Base-by-base conservation (phyloP, 35 echinoderm and acorn worm species). In the Chiridota heheva region DNA sequence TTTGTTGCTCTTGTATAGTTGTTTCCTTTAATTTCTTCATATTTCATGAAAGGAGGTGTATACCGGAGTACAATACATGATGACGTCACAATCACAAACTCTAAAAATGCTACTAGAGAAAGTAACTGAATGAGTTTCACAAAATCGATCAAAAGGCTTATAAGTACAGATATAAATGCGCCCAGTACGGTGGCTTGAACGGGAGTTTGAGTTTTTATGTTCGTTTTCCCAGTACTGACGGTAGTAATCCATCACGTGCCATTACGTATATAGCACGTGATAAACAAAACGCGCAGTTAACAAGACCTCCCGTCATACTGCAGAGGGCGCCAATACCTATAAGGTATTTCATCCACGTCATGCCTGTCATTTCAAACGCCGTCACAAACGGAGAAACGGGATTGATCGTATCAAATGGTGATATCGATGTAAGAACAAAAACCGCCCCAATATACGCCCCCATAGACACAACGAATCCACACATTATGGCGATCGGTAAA, bases 211-310 rank as follows among this genome's bases (percentile, higher is more conserved):
- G 85, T 69, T 44, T 35, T 59, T 2, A 44, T 62, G 39, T 79
- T 79, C 2, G 85, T 87, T 42, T 87, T 67, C 2, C 64, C 76
- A 87, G 63, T 33, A 87, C 58, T 32, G 78, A 46, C 20, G 85
- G 85, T 2, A 92, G 77, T 1, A 92, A 46, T n/a, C 90, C 90
- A 42, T 92, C 90, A 18, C 67, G 60, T 16, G 83, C 84, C 65
- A 92, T 86, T 26, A 76, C 90, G 47, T 92, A 92, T 51, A 92
- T 92, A 26, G 66, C 77, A 53, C 90, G 42, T 12, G 90, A 76
- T 22, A 92, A 55, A n/a, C 82, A 85, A 31, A 66, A 92, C n/a
- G 77, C 76, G 55, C 82, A 92, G 47, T 85, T 85, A 43, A 92
- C 64, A 13, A 92, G 63, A 63, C 90, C 76, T n/a, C 84, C 90